Base-by-base conservation (phyloP, 92 coral and sea anemone species). In the Plumapathes pennacea region DNA sequence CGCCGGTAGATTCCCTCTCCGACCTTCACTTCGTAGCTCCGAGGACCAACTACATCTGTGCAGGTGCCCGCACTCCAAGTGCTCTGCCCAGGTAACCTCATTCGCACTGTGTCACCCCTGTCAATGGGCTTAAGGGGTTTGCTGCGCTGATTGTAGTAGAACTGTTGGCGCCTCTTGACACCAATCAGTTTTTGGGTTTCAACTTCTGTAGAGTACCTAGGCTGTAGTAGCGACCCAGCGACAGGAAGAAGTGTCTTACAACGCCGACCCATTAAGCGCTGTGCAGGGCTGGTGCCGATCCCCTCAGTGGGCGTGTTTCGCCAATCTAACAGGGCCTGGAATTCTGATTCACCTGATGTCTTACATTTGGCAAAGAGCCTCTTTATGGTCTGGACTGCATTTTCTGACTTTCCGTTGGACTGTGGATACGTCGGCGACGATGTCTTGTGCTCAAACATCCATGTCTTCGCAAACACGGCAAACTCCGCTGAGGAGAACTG, bases 241-340 rank as follows among this genome's bases (percentile, higher is more conserved):
- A 48, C 33, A 6, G 65, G 75, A 11, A 69, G 76, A n/a, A 56
- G 57, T 1, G 76, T 69, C 46, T 49, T 54, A 29, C 65, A 54
- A 5, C 49, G 64, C 30, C 66, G 49, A 25, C 55, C 47, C 54
- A 43, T 25, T 7, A 69, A 39, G 18, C 66, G 34, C 54, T 69
- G 76, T 45, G 57, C 65, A 28, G 64, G 74, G 10, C 62, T 50
- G 36, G 64, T 68, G 17, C 25, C 42, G 39, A 68, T 41, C 21
- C 65, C 46, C 34, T 68, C 75, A 18, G 75, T 31, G 44, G 75
- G 56, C 3, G 66, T 69, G 67, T 69, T 69, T 33, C 76, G 5
- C 54, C 57, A 47, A 27, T 54, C 57, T n/a, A 67, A 64, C 21
- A 67, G 30, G 18, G 48, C 56, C 18, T 53, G 65, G 38, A 50